Percentiles rank a stretch among this genome's conserved stretches.
Conservation (phyloP, 2,113 vertebrate genomes). For the Pholis gunnellus region DNA sequence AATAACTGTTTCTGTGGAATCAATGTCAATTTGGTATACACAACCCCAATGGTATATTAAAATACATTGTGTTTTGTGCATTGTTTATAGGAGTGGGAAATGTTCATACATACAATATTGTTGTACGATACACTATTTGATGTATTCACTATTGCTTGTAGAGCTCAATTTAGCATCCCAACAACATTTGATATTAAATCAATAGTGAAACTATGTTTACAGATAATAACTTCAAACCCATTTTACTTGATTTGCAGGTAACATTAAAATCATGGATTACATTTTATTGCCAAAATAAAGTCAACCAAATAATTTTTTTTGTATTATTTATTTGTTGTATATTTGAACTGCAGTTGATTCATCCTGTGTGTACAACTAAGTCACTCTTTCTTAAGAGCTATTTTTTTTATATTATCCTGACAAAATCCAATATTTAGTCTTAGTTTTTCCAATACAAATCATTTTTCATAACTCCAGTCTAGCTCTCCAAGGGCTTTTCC, state of each 20-base stretch:
- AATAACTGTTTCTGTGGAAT: constrained; percentile 24
- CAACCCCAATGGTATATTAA: background rate
- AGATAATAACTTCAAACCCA: background rate
- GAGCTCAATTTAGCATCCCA: background rate
- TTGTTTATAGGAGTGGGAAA: constrained; percentile 13
- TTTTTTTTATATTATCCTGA: constrained; percentile 26
- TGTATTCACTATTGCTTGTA: constrained; percentile 1
- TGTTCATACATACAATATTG: background rate
- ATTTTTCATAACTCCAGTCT: constrained; percentile 29
- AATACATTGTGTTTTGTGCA: background rate
- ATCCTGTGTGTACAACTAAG: background rate
- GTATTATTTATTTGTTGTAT: background rate
- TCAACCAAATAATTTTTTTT: background rate
- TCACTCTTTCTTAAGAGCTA: background rate
- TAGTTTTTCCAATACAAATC: constrained; percentile 25
- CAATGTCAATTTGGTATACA: constrained; percentile 58
- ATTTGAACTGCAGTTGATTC: constrained; percentile 2
- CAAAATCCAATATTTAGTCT: constrained; percentile 12
- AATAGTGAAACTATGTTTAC: background rate
- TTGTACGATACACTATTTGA: constrained; percentile 8
- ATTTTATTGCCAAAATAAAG: background rate
- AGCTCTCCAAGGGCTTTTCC: constrained; percentile 23
- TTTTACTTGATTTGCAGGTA: background rate
- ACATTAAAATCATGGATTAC: background rate
- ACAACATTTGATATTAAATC: background rate